Conservation (phyloP, 2,797 vertebrate species). For the Sphaeramia orbicularis region DNA sequence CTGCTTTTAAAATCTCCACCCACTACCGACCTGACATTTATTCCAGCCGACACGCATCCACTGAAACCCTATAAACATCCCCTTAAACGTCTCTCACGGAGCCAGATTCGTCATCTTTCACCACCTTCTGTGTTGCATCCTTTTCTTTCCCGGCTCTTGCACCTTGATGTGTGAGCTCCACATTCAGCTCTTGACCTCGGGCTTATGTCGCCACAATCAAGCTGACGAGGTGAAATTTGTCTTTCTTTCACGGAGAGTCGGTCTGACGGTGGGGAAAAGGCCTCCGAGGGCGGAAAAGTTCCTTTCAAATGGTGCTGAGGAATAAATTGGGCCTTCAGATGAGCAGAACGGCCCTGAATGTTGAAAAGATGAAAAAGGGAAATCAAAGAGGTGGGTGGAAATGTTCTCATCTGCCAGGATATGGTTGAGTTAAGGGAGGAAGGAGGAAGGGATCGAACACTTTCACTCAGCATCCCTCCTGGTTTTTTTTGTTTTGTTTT, state of each 20-base stretch:
- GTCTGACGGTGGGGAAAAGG: slow-evolving; percentile 1
- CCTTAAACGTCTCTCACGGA: slow-evolving; percentile 25
- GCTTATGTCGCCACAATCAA: slow-evolving; percentile 25
- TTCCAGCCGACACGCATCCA: slow-evolving; percentile 4
- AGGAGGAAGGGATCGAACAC: background rate
- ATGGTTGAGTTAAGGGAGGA: slow-evolving; percentile 23
- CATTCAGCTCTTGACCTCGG: slow-evolving; percentile 4
- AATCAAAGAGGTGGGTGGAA: slow-evolving; percentile 45
- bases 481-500: too few species aligned
- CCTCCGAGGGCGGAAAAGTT: slow-evolving; percentile 19
- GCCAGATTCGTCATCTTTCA: slow-evolving; percentile 19
- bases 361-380: slow-evolving; percentile 28
- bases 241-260: slow-evolving; percentile 43
- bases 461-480: slow-evolving; percentile 8
- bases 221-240: slow-evolving; percentile 48
- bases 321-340: slow-evolving; percentile 63
- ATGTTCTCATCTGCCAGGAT: slow-evolving; percentile 46
- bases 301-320: slow-evolving; percentile 56
- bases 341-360: slow-evolving; percentile 54
- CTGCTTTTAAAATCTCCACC: slow-evolving; percentile 1
- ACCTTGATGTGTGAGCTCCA: slow-evolving; percentile 1
- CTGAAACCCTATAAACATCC: slow-evolving; percentile 5
- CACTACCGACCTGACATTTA: slow-evolving; percentile 6
- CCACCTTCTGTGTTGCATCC: background rate
- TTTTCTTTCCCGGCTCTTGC: slow-evolving; percentile 1